These are phyloP conservation scores for Mnemiopsis leidyi DNA, from an alignment of 37 sponge, comb jelly and placozoan genomes.

Conservation along the genomic window DNA sequence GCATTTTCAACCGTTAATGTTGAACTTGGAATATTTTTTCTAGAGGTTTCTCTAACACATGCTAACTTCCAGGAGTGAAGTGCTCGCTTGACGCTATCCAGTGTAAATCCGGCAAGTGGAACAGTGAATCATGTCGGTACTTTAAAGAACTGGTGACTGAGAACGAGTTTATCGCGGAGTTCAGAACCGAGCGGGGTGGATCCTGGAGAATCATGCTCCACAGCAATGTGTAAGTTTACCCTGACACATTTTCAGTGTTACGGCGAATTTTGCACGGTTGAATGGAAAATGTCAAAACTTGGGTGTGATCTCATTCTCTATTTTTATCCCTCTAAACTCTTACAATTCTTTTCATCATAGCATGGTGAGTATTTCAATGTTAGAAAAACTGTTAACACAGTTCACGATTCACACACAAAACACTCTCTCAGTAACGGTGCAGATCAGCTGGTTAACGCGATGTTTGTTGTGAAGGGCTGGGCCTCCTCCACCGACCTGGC, in stretches of 20 bases:
- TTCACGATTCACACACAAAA: too few relatives aligned
- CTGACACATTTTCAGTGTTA: not conserved
- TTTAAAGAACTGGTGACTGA: slow-evolving; percentile 4
- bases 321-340: too few relatives aligned
- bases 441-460: slow-evolving; percentile 8
- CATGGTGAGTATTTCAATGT: too few relatives aligned
- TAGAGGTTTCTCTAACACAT: too few relatives aligned
- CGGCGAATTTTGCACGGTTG: too few relatives aligned
- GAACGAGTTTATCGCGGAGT: not conserved
- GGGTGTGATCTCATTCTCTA: too few relatives aligned
- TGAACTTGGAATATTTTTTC: too few relatives aligned
- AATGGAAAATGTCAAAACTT: too few relatives aligned
- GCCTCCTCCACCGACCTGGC: not conserved
- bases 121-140: not conserved
- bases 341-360: too few relatives aligned
- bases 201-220: not conserved
- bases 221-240: not conserved
- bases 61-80: not conserved
- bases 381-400: too few relatives aligned
- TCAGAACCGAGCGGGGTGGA: not conserved
- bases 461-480: not conserved
- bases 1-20: too few relatives aligned
- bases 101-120: slow-evolving; percentile 1
- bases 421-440: not conserved
- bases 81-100: not conserved